Percentiles rank a stretch among this genome's conserved stretches.
phyloP scores from a whole-genome alignment of 2,113 vertebrate species.

The Clarias gariepinus region DNA sequence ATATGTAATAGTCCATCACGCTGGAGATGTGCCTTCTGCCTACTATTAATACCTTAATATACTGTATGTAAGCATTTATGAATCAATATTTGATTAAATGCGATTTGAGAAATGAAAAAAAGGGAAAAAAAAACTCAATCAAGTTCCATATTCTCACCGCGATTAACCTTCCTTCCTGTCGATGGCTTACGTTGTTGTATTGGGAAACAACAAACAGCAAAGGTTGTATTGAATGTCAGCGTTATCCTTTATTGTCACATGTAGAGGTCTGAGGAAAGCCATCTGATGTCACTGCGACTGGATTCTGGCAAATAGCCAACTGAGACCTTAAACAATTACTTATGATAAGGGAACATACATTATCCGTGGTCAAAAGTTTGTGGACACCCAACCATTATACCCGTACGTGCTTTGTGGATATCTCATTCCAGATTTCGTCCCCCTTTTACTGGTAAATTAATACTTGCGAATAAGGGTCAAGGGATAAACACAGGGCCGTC shows the following conservation, averaged over 20 bases:
- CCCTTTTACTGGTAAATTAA: background rate
- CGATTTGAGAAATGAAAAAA: background rate
- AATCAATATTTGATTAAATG: background rate
- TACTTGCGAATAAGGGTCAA: background rate
- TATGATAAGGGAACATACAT: background rate
- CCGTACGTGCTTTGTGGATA: background rate
- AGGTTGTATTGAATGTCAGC: background rate
- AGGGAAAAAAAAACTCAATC: background rate
- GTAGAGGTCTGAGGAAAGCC: background rate
- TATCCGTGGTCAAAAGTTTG: background rate
- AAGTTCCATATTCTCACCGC: background rate
- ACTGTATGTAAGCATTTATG: background rate
- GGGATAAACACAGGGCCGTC: background rate
- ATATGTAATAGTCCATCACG: background rate
- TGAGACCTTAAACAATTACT: background rate
- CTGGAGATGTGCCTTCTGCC: background rate
- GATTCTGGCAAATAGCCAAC: background rate
- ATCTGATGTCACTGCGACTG: background rate
- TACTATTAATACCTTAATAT: no score
- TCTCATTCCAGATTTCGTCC: background rate
- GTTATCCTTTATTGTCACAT: background rate
- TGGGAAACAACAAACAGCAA: background rate
- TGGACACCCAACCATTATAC: background rate
- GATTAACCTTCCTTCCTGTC: background rate
- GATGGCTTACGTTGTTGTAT: background rate